Conservation (phyloP, 2,888 invertebrate genomes). For the Athalia rosae region DNA sequence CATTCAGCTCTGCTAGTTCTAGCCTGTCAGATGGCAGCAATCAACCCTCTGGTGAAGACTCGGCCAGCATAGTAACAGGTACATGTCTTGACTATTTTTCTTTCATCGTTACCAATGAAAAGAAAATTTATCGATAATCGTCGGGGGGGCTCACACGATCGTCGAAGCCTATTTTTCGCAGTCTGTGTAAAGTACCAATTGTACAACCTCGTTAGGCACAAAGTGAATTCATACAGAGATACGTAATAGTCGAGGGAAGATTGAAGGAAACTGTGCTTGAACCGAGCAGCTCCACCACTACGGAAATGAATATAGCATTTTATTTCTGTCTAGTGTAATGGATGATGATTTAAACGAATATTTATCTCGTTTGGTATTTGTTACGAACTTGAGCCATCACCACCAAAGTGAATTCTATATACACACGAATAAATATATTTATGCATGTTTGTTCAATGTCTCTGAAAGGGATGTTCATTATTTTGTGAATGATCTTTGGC, state of each 20-base stretch:
- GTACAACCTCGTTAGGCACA: too few species aligned
- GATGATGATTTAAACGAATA: slow-evolving; percentile 1
- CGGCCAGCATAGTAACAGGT: slow-evolving; percentile 93
- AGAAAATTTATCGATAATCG: background rate
- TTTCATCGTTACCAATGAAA: slow-evolving; percentile 28
- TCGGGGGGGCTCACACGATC: too few species aligned
- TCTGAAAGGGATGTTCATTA: slow-evolving; percentile 49
- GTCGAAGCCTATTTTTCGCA: too few species aligned
- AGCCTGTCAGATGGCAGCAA: slow-evolving; percentile 85
- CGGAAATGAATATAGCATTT: slow-evolving; percentile 24
- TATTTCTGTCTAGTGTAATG: background rate
- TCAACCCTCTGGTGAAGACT: slow-evolving; percentile 75
- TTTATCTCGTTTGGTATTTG: slow-evolving; percentile 22
- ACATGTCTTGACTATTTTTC: slow-evolving; percentile 65
- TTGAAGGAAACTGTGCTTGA: background rate
- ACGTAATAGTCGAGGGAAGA: background rate
- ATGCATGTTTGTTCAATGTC: slow-evolving; percentile 54
- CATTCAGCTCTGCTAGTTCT: slow-evolving; percentile 93
- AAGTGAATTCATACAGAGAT: background rate
- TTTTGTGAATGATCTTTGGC: slow-evolving; percentile 27
- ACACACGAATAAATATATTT: slow-evolving; percentile 17
- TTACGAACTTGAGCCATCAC: slow-evolving; percentile 59
- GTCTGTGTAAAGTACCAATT: too few species aligned
- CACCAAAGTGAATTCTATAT: slow-evolving; percentile 56
- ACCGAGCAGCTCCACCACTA: background rate